A percentile compares a stretch with the other conserved stretches of the same genome.
Evolutionary conservation across 2,113 vertebrate species (phyloP).

Genomic region (Sceloporus undulatus): DNA sequence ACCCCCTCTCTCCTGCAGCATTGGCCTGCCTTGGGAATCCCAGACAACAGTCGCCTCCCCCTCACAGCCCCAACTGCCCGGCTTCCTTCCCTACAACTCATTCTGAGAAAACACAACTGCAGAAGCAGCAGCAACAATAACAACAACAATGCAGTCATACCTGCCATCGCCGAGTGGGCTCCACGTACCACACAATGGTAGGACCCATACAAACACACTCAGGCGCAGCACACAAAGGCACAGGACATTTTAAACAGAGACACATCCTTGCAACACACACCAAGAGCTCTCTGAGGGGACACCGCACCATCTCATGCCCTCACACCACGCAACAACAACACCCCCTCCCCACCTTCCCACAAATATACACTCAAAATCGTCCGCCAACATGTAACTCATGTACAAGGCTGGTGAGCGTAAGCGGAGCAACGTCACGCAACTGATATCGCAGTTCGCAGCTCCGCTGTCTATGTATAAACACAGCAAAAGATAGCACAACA

Average conservation of each 20-base stretch:
- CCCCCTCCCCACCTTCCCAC: too few species aligned
- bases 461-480: background rate
- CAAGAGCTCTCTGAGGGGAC: background rate
- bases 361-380: background rate
- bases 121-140: background rate
- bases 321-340: rapidly evolving
- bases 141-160: background rate
- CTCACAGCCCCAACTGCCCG: background rate
- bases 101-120: background rate
- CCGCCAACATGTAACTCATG: rapidly evolving
- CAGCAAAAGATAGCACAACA: background rate
- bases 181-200: rapidly evolving
- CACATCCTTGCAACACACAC: too few species aligned
- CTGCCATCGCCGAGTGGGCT: rapidly evolving
- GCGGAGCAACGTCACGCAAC: background rate
- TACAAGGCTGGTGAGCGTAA: background rate
- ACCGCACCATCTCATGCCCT: rapidly evolving
- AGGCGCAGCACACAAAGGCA: too few species aligned
- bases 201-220: too few species aligned
- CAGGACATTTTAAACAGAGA: too few species aligned
- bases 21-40: constrained; percentile 26
- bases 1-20: background rate
- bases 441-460: background rate
- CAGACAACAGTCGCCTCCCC: background rate
- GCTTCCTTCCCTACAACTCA: background rate